These are phyloP conservation scores for Pogonus chalceus DNA, from an alignment of 1,140 invertebrate species.

Conservation along the genomic window DNA sequence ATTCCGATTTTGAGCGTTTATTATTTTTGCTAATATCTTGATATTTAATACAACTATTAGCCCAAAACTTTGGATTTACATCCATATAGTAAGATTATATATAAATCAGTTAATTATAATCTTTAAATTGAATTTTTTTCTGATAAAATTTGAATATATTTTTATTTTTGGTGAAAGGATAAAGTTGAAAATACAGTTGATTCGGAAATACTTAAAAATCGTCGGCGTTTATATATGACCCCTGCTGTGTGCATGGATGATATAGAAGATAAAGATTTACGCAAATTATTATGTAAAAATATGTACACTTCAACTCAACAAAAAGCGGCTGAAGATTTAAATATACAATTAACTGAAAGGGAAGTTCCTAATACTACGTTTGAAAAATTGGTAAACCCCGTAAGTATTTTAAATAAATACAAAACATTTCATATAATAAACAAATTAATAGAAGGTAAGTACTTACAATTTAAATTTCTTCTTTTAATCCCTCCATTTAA, in stretches of 20 bases:
- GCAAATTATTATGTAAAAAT: conserved; percentile 22
- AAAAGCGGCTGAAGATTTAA: conserved; percentile 12
- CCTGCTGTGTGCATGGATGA: conserved; percentile 41
- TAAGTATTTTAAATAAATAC: conserved; percentile 16
- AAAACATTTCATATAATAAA: conserved; percentile 11
- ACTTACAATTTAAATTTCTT: no score
- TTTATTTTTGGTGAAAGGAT: no score
- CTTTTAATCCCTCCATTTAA: no score
- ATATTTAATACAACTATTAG: no score
- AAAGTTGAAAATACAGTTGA: background rate
- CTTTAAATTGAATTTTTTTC: no score
- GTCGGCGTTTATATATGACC: conserved; percentile 38
- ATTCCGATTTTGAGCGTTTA: no score
- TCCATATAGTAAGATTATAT: no score
- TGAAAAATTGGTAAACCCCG: conserved; percentile 12
- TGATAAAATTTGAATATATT: no score
- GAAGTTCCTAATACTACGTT: conserved; percentile 18
- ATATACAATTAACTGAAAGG: conserved; percentile 8
- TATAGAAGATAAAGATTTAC: conserved; percentile 31
- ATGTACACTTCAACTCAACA: conserved; percentile 27
- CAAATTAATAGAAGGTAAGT: no score
- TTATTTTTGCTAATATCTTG: no score
- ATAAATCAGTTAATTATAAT: no score
- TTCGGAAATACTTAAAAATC: conserved; percentile 27
- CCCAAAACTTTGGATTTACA: no score